Evolutionary conservation across 1,140 invertebrate species (phyloP).

Genomic region (Drosophila repleta): DNA sequence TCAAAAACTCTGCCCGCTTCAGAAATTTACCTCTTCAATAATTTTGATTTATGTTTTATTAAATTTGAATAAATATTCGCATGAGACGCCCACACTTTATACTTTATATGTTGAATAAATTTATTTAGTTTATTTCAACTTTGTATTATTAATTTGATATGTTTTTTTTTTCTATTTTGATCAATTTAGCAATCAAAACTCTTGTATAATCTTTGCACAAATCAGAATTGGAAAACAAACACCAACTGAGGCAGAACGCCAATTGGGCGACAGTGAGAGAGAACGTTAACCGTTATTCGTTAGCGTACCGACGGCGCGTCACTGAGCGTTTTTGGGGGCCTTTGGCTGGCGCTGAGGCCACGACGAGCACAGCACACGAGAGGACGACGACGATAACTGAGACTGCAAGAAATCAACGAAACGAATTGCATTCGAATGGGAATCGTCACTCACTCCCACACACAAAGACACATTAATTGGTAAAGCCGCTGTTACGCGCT

Average conservation of each 20-base stretch:
- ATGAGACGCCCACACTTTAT: not conserved
- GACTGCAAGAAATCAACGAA: conserved; percentile 76
- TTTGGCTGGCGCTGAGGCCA: conserved; percentile 30
- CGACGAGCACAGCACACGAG: conserved; percentile 30
- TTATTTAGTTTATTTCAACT: conserved; percentile 13
- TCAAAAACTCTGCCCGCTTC: not conserved
- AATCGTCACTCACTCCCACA: conserved; percentile 63
- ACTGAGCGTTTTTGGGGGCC: conserved; percentile 62
- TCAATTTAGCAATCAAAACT: conserved; percentile 24
- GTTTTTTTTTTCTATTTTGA: conserved; percentile 24
- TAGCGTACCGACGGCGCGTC: conserved; percentile 76
- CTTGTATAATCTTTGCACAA: conserved; percentile 29
- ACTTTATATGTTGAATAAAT: not conserved
- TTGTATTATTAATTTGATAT: conserved; percentile 23
- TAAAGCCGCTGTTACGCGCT: conserved; percentile 20
- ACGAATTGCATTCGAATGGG: conserved; percentile 80
- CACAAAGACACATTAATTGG: conserved; percentile 39
- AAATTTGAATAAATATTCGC: not conserved
- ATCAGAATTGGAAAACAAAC: conserved; percentile 32
- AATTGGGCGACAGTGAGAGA: conserved; percentile 17
- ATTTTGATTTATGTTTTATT: not conserved
- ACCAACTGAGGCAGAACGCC: conserved; percentile 22
- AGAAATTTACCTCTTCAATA: conserved; percentile 12
- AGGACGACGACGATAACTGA: conserved; percentile 43
- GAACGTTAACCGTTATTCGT: conserved; percentile 36